These are phyloP conservation scores for Henicopernis longicauda DNA, from an alignment of 2,113 vertebrate genomes.

Conservation along the genomic window DNA sequence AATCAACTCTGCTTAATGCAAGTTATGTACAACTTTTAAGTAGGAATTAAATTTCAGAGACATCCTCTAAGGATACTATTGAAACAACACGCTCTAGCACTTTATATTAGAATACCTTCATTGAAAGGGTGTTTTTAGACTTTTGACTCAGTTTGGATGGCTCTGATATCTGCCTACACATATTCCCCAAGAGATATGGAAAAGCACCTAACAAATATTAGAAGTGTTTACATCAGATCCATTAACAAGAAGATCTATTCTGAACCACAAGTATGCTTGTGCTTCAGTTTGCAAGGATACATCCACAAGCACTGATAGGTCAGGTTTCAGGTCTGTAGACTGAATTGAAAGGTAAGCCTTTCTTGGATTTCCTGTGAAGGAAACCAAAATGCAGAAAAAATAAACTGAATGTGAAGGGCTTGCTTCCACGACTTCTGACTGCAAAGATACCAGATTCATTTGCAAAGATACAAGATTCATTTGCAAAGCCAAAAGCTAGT, in stretches of 20 bases:
- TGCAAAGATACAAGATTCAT: not conserved
- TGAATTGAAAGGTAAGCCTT: not conserved
- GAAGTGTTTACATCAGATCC: not conserved
- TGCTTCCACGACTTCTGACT: not conserved
- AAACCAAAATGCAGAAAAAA: not conserved
- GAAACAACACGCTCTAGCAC: not conserved
- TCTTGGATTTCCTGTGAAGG: not conserved
- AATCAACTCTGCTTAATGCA: not conserved
- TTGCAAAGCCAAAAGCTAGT: not conserved
- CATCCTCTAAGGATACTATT: not conserved
- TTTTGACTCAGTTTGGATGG: not conserved
- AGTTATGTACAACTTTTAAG: not conserved
- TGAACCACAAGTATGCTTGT: not conserved
- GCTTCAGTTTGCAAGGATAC: not conserved
- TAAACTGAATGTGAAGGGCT: not conserved
- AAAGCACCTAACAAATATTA: not conserved
- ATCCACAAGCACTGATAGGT: no score
- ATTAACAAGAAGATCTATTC: not conserved
- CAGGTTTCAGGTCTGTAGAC: not conserved
- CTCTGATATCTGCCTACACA: not conserved
- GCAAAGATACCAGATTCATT: not conserved
- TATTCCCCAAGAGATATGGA: not conserved
- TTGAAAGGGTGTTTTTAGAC: not conserved
- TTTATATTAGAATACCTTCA: not conserved
- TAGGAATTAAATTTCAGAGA: not conserved